Evolutionary conservation across 2,888 invertebrate species (phyloP), one percentile per base, ranked within the genome.

Genomic region (Periphyllus acericola): DNA sequence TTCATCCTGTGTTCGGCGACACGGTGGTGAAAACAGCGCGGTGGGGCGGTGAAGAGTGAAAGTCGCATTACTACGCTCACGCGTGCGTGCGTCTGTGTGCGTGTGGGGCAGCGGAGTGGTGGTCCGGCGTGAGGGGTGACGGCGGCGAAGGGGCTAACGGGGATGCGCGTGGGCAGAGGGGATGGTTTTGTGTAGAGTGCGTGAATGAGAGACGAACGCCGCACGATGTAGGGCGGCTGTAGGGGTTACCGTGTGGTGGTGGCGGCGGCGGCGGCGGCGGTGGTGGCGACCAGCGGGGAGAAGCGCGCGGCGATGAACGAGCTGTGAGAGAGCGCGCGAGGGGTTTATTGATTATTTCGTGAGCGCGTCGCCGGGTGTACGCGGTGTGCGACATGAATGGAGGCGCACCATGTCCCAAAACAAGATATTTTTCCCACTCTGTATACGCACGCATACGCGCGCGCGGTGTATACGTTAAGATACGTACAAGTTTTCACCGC

Each of bases 271-370:
- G 32, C 14, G 83, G 71, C 25, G 46, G 29, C 78, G 76, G 25
- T 36, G 34, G 60, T 17, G 34, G 46, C 46, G 68, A 25, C 3
- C n/a, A 46, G 80, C 68, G 40, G 68, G 21, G 66, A 52, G 79
- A 19, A 74, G 25, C 46, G 8, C 46, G 11, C 14, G 46, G 46
- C 46, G 46, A 46, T 46, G 46, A 46, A 14, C 46, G 46, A 46
- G 46, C 3, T 29, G 68, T 5, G 60, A 68, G 72, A 25, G 25
- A 29, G 55, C 6, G 21, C 32, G 40, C 21, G 75, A 66, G 83
- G 76, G 83, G 83, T 60, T 83, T 84, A 84, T 84, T 84, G 84
- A 84, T 84, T 84, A 71, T 46, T 68, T 76, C 21, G 76, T 21
- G 40, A 8, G 46, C 75, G 84, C 32, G 84, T 76, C 19, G 46